Evolutionary conservation across 1,140 invertebrate genomes (phyloP).

Genomic region (Acromyrmex heyeri): DNA sequence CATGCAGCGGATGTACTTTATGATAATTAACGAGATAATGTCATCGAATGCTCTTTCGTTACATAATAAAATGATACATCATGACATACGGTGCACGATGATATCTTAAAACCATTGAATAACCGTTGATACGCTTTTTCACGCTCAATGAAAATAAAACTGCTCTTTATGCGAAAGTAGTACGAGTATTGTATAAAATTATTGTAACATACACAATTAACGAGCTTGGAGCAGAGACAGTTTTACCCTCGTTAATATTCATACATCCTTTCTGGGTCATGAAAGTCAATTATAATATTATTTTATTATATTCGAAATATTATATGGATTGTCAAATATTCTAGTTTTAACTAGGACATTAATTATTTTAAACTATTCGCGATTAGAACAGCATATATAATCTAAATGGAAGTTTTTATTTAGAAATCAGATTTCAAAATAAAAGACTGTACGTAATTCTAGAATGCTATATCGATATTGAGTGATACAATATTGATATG

Average conservation of each 20-base stretch:
- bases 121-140: neutral
- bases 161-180: neutral
- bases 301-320: neutral
- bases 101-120: conserved; percentile 21
- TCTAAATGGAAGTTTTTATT: conserved; percentile 7
- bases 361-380: neutral
- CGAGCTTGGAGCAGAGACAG: neutral
- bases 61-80: conserved; percentile 32
- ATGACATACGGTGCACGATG: neutral
- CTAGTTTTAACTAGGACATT: neutral
- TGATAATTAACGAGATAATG: conserved; percentile 32
- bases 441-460: neutral
- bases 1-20: conserved; percentile 2
- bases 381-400: neutral
- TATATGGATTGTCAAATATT: neutral
- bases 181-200: conserved; percentile 2
- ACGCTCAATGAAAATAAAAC: neutral
- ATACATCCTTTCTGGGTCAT: neutral
- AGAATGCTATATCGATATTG: no score
- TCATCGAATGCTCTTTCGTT: conserved; percentile 14
- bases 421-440: neutral
- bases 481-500: no score
- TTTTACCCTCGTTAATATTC: neutral
- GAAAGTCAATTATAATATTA: neutral
- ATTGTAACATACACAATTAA: neutral